Conservation (phyloP, 2,888 invertebrate genomes). For the Tuta absoluta region DNA sequence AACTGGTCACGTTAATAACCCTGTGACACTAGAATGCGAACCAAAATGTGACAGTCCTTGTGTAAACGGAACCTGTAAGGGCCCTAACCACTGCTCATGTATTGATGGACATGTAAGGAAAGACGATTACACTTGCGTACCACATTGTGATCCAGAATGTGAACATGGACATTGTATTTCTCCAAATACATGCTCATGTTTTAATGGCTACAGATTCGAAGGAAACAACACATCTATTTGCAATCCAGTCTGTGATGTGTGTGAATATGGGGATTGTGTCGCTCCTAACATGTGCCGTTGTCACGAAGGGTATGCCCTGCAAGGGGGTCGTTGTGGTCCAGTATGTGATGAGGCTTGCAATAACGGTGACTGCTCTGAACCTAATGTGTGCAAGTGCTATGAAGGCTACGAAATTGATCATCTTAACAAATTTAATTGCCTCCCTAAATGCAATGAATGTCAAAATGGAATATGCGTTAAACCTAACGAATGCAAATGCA, state of each 20-base stretch:
- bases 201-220: slow-evolving; percentile 30
- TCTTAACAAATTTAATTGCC: slow-evolving; percentile 30
- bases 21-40: slow-evolving; percentile 31
- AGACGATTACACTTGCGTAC: slow-evolving; percentile 33
- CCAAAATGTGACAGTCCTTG: slow-evolving; percentile 41
- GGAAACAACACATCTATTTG: slow-evolving; percentile 40
- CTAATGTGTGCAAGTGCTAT: slow-evolving; percentile 48
- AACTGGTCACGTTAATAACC: slow-evolving; percentile 52
- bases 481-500: slow-evolving; percentile 43
- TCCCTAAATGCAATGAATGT: slow-evolving; percentile 40
- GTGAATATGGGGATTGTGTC: slow-evolving; percentile 53
- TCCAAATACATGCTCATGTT: slow-evolving; percentile 36
- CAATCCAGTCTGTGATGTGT: slow-evolving; percentile 55
- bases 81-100: slow-evolving; percentile 44
- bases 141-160: slow-evolving; percentile 35
- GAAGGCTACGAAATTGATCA: not conserved
- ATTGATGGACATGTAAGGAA: slow-evolving; percentile 37
- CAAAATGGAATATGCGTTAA: slow-evolving; percentile 41
- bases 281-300: slow-evolving; percentile 58
- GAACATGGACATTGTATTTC: slow-evolving; percentile 33
- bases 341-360: slow-evolving; percentile 64
- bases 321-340: slow-evolving; percentile 36
- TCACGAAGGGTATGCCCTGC: slow-evolving; percentile 42
- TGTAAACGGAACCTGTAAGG: slow-evolving; percentile 40
- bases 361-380: slow-evolving; percentile 47